Evolutionary conservation across 1,140 invertebrate genomes (phyloP).

Genomic region (Matsumurasca onukii): DNA sequence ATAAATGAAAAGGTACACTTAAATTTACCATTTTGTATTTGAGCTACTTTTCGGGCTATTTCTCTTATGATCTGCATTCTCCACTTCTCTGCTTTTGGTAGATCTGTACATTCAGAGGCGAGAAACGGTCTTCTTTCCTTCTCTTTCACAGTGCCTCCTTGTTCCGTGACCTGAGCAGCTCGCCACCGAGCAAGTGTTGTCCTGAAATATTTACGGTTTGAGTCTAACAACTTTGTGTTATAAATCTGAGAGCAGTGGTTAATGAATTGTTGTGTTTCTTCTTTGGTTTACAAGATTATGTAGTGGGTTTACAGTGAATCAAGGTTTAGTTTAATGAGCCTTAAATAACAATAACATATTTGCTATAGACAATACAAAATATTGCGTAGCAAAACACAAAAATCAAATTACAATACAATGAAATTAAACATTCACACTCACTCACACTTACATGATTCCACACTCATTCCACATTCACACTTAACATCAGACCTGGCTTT

Average conservation of each 20-base stretch:
- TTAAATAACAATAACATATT: too few species aligned
- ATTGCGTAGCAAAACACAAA: too few species aligned
- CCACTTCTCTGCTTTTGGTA: slow-evolving; percentile 93
- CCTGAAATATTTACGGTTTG: slow-evolving; percentile 66
- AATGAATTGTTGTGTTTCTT: neutral
- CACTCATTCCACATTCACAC: too few species aligned
- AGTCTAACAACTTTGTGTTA: slow-evolving; percentile 32
- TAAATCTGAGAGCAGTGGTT: neutral
- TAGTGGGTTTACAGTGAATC: neutral
- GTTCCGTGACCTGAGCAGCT: slow-evolving; percentile 87
- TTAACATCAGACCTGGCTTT: too few species aligned
- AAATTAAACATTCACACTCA: too few species aligned
- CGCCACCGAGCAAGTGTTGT: slow-evolving; percentile 94
- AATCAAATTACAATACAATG: too few species aligned
- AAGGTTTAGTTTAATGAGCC: neutral
- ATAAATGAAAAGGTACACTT: too few species aligned
- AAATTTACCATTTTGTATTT: slow-evolving; percentile 90
- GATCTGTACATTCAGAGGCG: slow-evolving; percentile 89
- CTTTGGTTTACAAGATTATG: neutral
- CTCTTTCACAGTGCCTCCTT: slow-evolving; percentile 60
- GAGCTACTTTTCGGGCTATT: slow-evolving; percentile 97
- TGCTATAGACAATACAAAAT: too few species aligned
- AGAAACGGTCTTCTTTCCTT: slow-evolving; percentile 88
- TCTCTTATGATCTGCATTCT: slow-evolving; percentile 94
- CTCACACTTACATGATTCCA: too few species aligned